Percentiles rank a stretch among this genome's conserved stretches.
These are phyloP conservation scores for Otolemur garnettii DNA, from an alignment of 2,113 vertebrate species.

Conservation along the genomic window DNA sequence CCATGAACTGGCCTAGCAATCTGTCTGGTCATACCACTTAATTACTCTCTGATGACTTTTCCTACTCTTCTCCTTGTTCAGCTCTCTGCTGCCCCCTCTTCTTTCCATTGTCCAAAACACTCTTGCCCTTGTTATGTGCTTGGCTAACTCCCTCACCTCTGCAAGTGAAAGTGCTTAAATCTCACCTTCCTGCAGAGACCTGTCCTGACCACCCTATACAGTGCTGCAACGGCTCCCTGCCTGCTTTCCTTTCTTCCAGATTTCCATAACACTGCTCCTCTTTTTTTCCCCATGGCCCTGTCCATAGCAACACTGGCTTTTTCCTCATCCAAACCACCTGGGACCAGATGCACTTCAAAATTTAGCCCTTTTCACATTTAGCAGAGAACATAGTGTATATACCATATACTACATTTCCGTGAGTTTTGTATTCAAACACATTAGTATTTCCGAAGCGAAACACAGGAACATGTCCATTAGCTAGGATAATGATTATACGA, in stretches of 20 bases:
- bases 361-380: not conserved
- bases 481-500: not conserved
- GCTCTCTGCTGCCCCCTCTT: not conserved
- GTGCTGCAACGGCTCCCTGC: not conserved
- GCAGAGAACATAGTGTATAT: not conserved
- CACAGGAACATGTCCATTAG: not conserved
- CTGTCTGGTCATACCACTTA: not conserved
- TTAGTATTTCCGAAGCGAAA: conserved; percentile 11
- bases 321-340: not conserved
- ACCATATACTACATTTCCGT: not conserved
- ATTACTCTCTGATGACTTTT: not conserved
- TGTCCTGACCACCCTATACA: not conserved
- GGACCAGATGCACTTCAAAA: not conserved
- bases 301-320: not conserved
- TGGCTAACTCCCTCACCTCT: not conserved
- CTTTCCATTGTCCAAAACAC: not conserved
- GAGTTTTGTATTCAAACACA: not conserved
- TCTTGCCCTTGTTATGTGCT: not conserved
- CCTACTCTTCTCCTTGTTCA: not conserved
- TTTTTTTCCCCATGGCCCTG: not conserved
- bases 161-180: not conserved
- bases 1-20: not conserved
- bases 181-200: not conserved
- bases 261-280: not conserved
- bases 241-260: not conserved